Evolutionary conservation across 2,113 vertebrate genomes (phyloP), one percentile per base, ranked within the genome.

Genomic region (Oostethus manadensis): DNA sequence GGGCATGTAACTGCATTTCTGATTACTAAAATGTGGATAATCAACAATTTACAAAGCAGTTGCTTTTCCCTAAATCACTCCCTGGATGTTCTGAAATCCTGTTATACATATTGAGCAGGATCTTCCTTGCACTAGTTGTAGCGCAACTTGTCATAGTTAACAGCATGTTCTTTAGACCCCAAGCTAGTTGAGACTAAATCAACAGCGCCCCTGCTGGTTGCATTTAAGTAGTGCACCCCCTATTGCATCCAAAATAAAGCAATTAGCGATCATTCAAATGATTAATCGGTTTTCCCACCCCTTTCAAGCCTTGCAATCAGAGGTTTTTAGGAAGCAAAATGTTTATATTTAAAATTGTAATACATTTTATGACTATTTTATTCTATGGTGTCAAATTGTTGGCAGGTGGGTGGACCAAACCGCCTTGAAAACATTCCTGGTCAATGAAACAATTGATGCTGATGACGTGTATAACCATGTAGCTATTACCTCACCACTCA

Each of bases 401-500:
- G 35, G 6, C 47, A 11, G 42, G 26, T 3, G 10, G 50, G 17
- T 3, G 10, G 50, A 14, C 29, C 43, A 26, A 57, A 57, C 22
- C 21, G 15, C 8, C 14, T 4, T 5, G 6, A 38, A 46, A 23
- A 70, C 42, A 74, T 76, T 71, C 16, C 42, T 59, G 21, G 58
- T 50, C 61, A 58, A 48, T 77, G 72, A 68, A 29, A 47, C 47
- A 58, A 60, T 42, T 14, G 13, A 18, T 38, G 55, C 47, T 64
- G 15, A 44, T 71, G 29, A 74, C 64, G 62, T 60, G 43, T 11
- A 51, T 62, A 68, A 63, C 21, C 22, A 58, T 33, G 51, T 15
- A 44, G n/a, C 54, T 45, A 73, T 76, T 56, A 75, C 66, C 62
- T 75, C 60, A 70, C 62, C 68, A 10, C 51, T 61, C 42, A 62